Evolutionary conservation across 2,888 invertebrate genomes (phyloP).

Genomic region (Elegia similella): DNA sequence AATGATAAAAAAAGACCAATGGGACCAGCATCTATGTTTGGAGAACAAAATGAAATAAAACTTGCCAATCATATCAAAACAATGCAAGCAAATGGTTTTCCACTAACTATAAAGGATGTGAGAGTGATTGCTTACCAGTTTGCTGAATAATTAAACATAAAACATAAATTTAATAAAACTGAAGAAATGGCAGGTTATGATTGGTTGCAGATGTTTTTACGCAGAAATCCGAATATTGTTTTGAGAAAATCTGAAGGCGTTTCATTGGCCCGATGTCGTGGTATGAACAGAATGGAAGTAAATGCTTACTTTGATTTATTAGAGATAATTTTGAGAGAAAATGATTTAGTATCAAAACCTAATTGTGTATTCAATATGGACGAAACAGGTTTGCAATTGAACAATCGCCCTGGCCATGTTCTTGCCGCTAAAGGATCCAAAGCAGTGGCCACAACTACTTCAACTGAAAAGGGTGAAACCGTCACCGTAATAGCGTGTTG

Average conservation of each 20-base stretch:
- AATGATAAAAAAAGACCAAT: neutral
- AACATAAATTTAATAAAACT: constrained; percentile 23
- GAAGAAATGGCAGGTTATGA: constrained; percentile 21
- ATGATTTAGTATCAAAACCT: constrained; percentile 20
- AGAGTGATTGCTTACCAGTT: constrained; percentile 23
- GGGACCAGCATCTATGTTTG: constrained; percentile 4
- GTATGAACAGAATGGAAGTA: constrained; percentile 22
- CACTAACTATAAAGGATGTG: constrained; percentile 15
- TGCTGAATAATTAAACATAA: constrained; percentile 24
- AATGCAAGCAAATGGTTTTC: constrained; percentile 8
- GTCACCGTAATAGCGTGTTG: constrained; percentile 42
- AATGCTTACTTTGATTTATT: constrained; percentile 20
- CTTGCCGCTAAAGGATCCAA: constrained; percentile 27
- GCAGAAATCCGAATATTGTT: constrained; percentile 18
- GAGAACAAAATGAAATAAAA: no score
- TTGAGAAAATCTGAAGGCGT: constrained; percentile 23
- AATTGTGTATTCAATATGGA: constrained; percentile 28
- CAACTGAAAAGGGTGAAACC: constrained; percentile 44
- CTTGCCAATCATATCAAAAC: no score
- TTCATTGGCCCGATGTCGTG: constrained; percentile 20
- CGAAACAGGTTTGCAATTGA: constrained; percentile 28
- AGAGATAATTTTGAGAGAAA: no score
- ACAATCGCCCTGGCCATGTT: constrained; percentile 27
- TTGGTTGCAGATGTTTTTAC: constrained; percentile 20
- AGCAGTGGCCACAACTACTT: constrained; percentile 38